These are phyloP conservation scores for Eciton burchellii DNA, from an alignment of 1,140 invertebrate genomes.

Conservation along the genomic window DNA sequence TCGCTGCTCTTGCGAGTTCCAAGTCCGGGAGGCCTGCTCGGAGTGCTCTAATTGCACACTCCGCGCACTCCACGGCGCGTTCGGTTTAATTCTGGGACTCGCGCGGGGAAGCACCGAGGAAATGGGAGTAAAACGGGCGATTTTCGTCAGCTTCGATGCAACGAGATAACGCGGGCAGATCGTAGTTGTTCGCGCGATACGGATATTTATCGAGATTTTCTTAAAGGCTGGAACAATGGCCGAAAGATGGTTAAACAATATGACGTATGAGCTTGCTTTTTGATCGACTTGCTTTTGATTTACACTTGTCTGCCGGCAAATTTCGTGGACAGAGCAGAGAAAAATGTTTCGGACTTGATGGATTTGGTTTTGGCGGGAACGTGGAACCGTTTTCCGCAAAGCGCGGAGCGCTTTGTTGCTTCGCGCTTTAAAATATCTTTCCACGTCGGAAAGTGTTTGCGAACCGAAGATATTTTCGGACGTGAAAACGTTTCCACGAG, in stretches of 20 bases:
- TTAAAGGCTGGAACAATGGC: no score
- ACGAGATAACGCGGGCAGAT: neutral
- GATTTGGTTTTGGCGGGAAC: conserved; percentile 1
- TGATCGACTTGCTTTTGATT: no score
- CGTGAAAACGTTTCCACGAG: conserved; percentile 67
- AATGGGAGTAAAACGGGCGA: neutral
- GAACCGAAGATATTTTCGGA: conserved; percentile 67
- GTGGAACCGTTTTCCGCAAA: conserved; percentile 13
- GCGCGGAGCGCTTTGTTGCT: conserved; percentile 66
- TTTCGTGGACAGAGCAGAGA: no score
- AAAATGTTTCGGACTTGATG: conserved; percentile 32
- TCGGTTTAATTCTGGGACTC: neutral
- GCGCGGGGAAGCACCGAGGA: neutral
- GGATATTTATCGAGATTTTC: no score
- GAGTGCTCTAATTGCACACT: conserved; percentile 2
- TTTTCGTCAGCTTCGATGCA: no score
- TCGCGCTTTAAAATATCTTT: conserved; percentile 70
- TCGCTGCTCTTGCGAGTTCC: neutral
- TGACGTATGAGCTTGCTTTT: no score
- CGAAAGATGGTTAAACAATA: no score
- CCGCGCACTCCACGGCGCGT: neutral
- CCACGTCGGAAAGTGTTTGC: conserved; percentile 70
- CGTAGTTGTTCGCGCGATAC: no score
- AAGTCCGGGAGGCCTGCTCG: conserved; percentile 1
- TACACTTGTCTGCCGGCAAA: no score